Percentiles rank a stretch among this genome's conserved stretches.
Evolutionary conservation across 1,140 invertebrate species (phyloP).

Genomic region (Diabrotica virgifera): DNA sequence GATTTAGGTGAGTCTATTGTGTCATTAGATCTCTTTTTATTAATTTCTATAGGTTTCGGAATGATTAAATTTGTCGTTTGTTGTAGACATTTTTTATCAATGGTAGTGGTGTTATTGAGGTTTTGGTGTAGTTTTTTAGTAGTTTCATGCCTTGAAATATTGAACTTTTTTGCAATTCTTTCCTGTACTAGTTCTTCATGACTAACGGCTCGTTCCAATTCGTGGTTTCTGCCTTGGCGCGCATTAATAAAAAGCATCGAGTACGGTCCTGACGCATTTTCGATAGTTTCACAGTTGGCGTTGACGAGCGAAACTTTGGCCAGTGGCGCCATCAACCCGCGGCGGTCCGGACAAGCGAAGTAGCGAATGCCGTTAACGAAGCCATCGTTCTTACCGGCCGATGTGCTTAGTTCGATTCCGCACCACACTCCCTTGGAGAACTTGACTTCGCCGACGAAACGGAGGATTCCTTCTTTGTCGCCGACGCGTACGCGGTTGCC

Average conservation of each 20-base stretch:
- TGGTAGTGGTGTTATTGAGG: not conserved
- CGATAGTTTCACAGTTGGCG: constrained; percentile 29
- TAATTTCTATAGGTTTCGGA: not conserved
- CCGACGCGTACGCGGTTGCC: constrained; percentile 55
- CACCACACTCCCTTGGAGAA: constrained; percentile 62
- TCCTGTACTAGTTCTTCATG: not conserved
- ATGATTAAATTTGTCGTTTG: not conserved
- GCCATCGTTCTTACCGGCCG: constrained; percentile 63
- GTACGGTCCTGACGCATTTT: constrained; percentile 53
- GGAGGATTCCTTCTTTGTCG: constrained; percentile 53
- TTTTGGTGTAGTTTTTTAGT: not conserved
- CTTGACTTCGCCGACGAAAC: constrained; percentile 57
- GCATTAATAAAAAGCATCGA: constrained; percentile 54
- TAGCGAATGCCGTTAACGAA: constrained; percentile 57
- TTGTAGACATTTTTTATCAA: not conserved
- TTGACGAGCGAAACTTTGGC: constrained; percentile 44
- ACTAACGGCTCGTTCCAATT: not conserved
- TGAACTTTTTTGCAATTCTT: not conserved
- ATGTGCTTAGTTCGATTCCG: constrained; percentile 59
- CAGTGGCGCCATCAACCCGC: constrained; percentile 55
- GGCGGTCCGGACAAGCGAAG: constrained; percentile 51
- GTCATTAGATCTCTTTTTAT: constrained; percentile 23
- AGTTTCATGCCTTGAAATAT: not conserved
- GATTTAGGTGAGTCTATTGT: constrained; percentile 7
- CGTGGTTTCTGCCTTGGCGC: constrained; percentile 36